Percentiles rank a stretch among this genome's conserved stretches.
phyloP scores from a whole-genome alignment of 2,113 vertebrate species.

The Podiceps cristatus region DNA sequence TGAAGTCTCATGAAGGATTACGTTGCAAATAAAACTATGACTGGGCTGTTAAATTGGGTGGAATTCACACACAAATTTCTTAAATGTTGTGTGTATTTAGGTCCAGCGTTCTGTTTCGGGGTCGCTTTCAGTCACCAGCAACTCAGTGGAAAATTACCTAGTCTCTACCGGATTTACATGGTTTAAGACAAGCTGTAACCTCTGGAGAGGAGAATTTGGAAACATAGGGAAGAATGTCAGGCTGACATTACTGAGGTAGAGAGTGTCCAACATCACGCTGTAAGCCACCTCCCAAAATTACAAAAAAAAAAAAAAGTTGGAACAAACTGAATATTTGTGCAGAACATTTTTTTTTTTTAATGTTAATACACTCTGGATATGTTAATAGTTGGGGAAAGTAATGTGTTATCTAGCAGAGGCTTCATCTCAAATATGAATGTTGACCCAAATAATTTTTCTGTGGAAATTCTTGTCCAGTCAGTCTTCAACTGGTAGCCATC shows the following conservation, averaged over 20 bases:
- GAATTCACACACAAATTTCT: background rate
- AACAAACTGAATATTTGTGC: background rate
- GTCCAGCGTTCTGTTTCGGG: background rate
- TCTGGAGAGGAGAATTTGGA: background rate
- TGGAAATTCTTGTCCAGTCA: background rate
- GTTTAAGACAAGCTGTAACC: background rate
- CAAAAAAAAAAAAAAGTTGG: background rate
- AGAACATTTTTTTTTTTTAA: background rate
- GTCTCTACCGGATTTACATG: background rate
- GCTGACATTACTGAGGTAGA: background rate
- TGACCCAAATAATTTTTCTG: background rate
- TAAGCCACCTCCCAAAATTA: background rate
- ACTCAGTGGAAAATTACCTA: background rate
- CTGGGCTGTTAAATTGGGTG: background rate
- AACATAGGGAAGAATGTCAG: background rate
- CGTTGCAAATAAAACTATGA: background rate
- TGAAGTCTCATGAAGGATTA: background rate
- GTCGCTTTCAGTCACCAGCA: background rate
- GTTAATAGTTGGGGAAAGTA: background rate
- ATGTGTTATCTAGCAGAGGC: background rate
- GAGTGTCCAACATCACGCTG: background rate
- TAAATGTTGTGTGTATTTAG: background rate
- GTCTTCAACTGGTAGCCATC: background rate
- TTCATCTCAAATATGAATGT: background rate
- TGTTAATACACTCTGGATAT: background rate